A percentile compares a stretch with the other conserved stretches of the same genome.
phyloP scores from a whole-genome alignment of 2,797 vertebrate species.

The Apodemus agrarius region DNA sequence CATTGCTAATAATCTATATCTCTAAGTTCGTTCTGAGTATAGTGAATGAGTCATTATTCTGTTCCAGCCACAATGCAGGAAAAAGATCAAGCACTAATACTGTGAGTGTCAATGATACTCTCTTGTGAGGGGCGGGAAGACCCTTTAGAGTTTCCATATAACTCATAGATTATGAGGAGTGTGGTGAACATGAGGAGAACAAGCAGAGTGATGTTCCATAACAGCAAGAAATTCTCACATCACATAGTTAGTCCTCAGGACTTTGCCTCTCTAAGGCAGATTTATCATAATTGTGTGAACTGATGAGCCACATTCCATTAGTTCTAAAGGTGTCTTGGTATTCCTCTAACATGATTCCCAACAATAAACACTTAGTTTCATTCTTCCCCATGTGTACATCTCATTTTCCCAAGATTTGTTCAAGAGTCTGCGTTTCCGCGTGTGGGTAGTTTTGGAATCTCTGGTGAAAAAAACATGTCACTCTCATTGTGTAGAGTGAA shows the following conservation, averaged over 20 bases:
- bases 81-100: background rate
- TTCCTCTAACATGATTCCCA: background rate
- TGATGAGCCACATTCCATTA: background rate
- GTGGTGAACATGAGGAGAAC: background rate
- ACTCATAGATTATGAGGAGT: background rate
- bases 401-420: background rate
- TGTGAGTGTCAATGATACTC: background rate
- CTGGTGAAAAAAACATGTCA: background rate
- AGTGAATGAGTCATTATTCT: background rate
- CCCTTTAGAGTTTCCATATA: background rate
- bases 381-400: background rate
- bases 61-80: background rate
- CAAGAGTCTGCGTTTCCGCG: background rate
- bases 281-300: background rate
- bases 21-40: background rate
- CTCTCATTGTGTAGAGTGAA: background rate
- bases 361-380: background rate
- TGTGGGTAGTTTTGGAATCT: background rate
- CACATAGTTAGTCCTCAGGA: too few relatives aligned
- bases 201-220: background rate
- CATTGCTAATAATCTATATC: background rate
- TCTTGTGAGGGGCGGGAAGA: background rate
- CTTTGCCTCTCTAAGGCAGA: background rate
- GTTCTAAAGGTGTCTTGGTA: background rate
- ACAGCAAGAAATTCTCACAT: background rate